Base-by-base conservation (phyloP, 2,797 vertebrate species). In the Hozukius guyotensis region DNA sequence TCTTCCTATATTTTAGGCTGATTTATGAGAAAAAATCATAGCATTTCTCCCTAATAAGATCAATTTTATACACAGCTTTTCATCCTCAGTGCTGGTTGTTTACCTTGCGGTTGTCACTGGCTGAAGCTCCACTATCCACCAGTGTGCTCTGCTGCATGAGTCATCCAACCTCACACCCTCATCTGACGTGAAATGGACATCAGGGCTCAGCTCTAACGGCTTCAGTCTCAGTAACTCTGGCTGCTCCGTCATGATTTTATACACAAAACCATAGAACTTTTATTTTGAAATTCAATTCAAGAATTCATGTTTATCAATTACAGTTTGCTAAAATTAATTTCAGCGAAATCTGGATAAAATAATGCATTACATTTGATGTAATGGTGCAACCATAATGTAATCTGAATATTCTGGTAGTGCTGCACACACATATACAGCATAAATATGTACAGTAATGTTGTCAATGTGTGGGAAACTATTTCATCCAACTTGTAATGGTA, bases 131-230 rank as follows among this genome's bases (percentile, higher is more conserved):
- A 53, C 62, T 16, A 2, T 61, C 71, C 52, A 75, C 31, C 66
- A 52, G 53, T 60, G 81, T 75, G 66, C 74, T 38, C 78, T 72
- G 87, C n/a, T 77, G 88, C 27, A 87, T 92, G 92, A 93, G 70
- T 93, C 93, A 92, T 89, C 81, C 76, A 55, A 29, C 64, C 64
- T 31, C 68, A 63, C 77, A 82, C 24, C 63, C 69, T 65, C 65
- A 79, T 75, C 34, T 79, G 77, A 83, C 4, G 1, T n/a, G 46
- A 65, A 85, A 75, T 52, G 63, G 62, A 49, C 78, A 60, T 5
- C 71, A 61, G 63, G 22, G 4, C 61, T 71, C 62, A 61, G 60
- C 61, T 64, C 74, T 63, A 71, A 53, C 16, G 8, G 55, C 53
- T 66, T 67, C 38, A 52, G 2, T 56, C 60, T 63, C 63, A 63